Evolutionary conservation across 2,113 vertebrate species (phyloP), one percentile per base, ranked within the genome.

Genomic region (Hydropotes inermis): DNA sequence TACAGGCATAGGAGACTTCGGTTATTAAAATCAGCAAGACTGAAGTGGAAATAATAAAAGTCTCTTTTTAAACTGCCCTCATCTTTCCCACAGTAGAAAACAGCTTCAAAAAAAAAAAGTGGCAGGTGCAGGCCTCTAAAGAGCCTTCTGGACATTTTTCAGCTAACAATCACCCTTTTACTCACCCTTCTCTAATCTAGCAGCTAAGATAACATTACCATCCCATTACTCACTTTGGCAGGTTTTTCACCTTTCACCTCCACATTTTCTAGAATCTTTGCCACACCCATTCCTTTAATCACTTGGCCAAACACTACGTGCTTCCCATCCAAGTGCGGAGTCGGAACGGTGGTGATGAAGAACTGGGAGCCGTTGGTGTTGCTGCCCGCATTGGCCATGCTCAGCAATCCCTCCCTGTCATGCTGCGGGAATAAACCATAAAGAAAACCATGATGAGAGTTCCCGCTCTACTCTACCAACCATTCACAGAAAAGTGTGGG

Each of bases 281-380:
- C 98, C 57, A 99, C 97, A 30, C 99, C 99, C 98, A 99, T 99
- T 88, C 99, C 99, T 98, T 99, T 99, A 76, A 99, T 97, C 88
- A 99, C 99, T 96, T 99, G 99, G 58, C 99, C 99, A 76, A 99
- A 99, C 36, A 99, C 99, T 58, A 99, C 99, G 0, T 99, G 99
- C 85, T 99, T 99, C 58, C 98, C 99, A 54, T 99, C 99, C 97
- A 99, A 97, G 96, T 99, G 99, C 13, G 99, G 98, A 28, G 99
- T 99, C 50, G 99, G 99, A 76, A 99, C 99, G 0, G 99, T 99
- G 57, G 99, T 99, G 98, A 99, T 99, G 74, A 99, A 99, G 98
- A 99, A 99, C 98, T 99, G 99, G 6, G 99, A 99, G 74, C 99
- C 99, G 3, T 99, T 99, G 85, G 99, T 99, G 97, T 99, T 98